Percentiles rank a stretch among this genome's conserved stretches.
Evolutionary conservation across 2,888 invertebrate species (phyloP).

Genomic region (Eretmocerus hayati): DNA sequence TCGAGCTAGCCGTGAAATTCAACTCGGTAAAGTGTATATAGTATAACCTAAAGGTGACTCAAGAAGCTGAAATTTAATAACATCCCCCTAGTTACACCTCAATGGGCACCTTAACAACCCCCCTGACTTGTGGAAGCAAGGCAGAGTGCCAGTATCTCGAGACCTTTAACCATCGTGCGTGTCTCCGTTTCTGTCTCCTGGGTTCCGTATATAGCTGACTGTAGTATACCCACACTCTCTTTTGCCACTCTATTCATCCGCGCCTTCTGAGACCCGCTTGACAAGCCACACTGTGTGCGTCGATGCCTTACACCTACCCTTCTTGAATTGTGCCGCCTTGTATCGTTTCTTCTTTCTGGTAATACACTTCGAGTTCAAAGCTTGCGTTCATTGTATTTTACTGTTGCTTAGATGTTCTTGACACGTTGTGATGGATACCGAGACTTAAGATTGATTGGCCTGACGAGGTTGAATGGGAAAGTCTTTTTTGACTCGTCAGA

Average conservation of each 20-base stretch:
- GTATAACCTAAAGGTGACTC: slow-evolving; percentile 25
- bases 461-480: too few relatives aligned
- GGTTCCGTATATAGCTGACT: too few relatives aligned
- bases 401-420: not conserved
- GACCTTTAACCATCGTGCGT: slow-evolving; percentile 9
- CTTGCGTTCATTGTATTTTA: not conserved
- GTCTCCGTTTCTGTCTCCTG: slow-evolving; percentile 9
- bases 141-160: slow-evolving; percentile 33
- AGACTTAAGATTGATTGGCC: too few relatives aligned
- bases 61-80: slow-evolving; percentile 46
- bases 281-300: slow-evolving; percentile 18
- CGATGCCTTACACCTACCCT: not conserved
- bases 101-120: slow-evolving; percentile 48
- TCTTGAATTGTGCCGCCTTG: too few relatives aligned
- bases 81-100: slow-evolving; percentile 49
- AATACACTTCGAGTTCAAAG: not conserved
- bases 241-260: slow-evolving; percentile 12
- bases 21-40: slow-evolving; percentile 28
- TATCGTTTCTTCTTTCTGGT: not conserved
- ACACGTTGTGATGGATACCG: too few relatives aligned
- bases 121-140: slow-evolving; percentile 21
- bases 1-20: slow-evolving; percentile 37
- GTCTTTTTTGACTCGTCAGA: too few relatives aligned
- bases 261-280: slow-evolving; percentile 13
- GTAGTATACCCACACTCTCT: too few relatives aligned